Evolutionary conservation across 2,888 invertebrate species (phyloP), one percentile per base, ranked within the genome.

Genomic region (Micropterix aruncella): DNA sequence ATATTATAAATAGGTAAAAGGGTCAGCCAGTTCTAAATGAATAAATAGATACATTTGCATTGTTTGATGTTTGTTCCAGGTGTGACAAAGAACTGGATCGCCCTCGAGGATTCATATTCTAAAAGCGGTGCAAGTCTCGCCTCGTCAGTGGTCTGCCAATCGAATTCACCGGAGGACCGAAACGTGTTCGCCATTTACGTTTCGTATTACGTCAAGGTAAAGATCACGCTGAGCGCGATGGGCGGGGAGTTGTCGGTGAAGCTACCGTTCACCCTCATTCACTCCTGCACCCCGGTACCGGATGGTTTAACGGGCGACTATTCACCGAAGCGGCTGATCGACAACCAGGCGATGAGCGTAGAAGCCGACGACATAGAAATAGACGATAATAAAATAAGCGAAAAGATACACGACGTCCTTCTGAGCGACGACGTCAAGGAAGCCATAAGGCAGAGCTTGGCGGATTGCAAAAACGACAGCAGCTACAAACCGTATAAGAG

Each of bases 101-200:
- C 90, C 0, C 65, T 90, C n/a, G 89, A 90, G 61, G 89, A 89
- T 54, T 83, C 84, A 0, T 79, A 85, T 58, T 83, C 83, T 41
- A 80, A 83, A 57, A 70, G 75, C 19, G 80, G 75, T 1, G 77
- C 77, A 39, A 75, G 76, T 40, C 71, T 77, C 2, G 75, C 78
- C 1, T 77, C 77, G 3, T 75, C 77, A n/a, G 71, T 77, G 12
- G 59, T 78, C 41, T 69, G 65, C 56, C 59, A 66, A 54, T 51
- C 63, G 45, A 62, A 67, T 58, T 71, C 75, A 14, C 75, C 79
- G 0, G 82, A 86, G 50, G 87, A 87, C 52, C 74, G 88, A 47
- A 90, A 90, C 60, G 88, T 86, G 0, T 90, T 90, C 56, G 90
- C 90, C 44, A 91, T 91, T 53, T 90, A 90, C 65, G 90, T 91